Base-by-base conservation (phyloP, 2,888 invertebrate genomes). In the Sericinus montela region DNA sequence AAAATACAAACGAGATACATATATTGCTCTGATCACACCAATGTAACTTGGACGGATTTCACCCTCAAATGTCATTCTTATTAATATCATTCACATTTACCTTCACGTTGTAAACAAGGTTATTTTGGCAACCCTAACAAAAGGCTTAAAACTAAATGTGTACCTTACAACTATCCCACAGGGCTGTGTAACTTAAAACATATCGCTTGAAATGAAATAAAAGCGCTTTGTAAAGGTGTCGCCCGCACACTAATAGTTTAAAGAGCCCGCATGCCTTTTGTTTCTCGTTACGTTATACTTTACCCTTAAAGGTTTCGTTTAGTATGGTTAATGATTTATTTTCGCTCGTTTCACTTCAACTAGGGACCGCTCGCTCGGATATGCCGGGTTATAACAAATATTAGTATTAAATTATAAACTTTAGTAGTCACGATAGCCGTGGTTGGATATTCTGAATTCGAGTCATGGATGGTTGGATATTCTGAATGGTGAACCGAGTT, bases 191-290 rank as follows among this genome's bases (percentile, higher is more conserved):
- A 72, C 72, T 68, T 75, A 72, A 75, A 77, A 76, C 67, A 11
- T 32, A 75, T 63, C 68, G 73, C 69, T 69, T 55, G 54, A 80
- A 84, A 81, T 82, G 78, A 83, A 81, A 83, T 82, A 83, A 77
- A 72, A 79, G 72, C 74, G 68, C 76, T 80, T 76, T 76, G 71
- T 70, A 62, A 80, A 83, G 82, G 83, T 83, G 81, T 75, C 76
- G 75, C 75, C 76, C 81, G 75, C 80, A 76, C 65, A 55, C 53
- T 51, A 62, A 57, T 56, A 55, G 60, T 32, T 32, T 32, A 13
- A 32, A 39, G 44, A 45, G 52, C 64, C 64, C 64, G 64, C 64
- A 64, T 64, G 45, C 48, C 51, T 49, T 47, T 47, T 47, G 47
- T 47, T 25, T 28, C 16, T 16, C 9, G 41, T 47, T 41, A 47